phyloP scores from a whole-genome alignment of 2,797 vertebrate species.

The Graptemys geographica region DNA sequence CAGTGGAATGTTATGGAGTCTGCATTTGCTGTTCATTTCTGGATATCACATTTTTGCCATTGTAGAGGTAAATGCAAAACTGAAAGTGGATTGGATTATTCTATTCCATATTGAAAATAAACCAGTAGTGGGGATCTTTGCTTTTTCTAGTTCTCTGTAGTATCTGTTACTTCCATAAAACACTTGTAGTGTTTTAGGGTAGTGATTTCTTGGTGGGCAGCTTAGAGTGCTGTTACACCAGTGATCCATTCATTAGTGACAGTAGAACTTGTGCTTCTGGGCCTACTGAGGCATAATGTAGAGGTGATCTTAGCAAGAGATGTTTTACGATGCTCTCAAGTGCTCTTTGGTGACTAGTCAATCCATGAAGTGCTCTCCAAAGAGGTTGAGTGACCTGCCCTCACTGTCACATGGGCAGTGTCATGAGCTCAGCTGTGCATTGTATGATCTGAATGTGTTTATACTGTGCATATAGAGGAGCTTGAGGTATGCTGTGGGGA shows the following conservation, averaged over 20 bases:
- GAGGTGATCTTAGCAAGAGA: not conserved
- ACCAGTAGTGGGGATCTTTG: not conserved
- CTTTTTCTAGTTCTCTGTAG: not conserved
- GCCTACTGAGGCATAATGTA: not conserved
- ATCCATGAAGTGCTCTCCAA: fast-evolving
- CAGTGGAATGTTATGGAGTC: not conserved
- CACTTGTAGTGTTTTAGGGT: not conserved
- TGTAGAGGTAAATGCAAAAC: not conserved
- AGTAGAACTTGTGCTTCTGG: not conserved
- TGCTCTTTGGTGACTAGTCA: not conserved
- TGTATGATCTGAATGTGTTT: fast-evolving
- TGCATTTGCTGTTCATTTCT: not conserved
- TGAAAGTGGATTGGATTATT: not conserved
- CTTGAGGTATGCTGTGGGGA: not conserved
- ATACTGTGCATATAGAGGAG: fast-evolving
- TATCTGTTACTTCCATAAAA: not conserved
- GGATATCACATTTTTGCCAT: not conserved
- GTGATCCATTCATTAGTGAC: not conserved
- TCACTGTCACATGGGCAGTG: not conserved
- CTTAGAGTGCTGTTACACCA: not conserved
- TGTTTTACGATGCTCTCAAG: not conserved
- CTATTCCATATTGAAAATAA: not conserved
- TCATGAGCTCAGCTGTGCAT: fast-evolving
- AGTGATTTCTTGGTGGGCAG: not conserved
- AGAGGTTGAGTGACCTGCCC: not conserved